Evolutionary conservation across 2,113 vertebrate species (phyloP), one percentile per base, ranked within the genome.

Genomic region (Neodontobutis hainanensis): DNA sequence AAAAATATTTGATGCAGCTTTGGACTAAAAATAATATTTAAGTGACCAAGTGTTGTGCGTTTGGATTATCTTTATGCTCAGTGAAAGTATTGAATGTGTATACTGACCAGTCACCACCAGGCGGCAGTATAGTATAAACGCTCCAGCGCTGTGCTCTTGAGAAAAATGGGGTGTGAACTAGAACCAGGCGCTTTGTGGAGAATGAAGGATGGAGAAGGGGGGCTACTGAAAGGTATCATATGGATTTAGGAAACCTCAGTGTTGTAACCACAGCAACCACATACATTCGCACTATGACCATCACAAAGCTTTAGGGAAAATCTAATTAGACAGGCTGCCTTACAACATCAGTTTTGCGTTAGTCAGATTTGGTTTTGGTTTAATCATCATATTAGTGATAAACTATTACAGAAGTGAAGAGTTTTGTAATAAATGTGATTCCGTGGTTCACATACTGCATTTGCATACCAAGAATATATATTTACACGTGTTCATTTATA

Each of bases 191-290:
- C 65, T 63, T 59, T 40, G 14, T 70, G 58, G 14, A 62, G 77
- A 52, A 59, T 70, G 60, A 58, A 65, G 62, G 72, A 5, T 40
- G 38, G 38, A 40, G 38, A 4, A 5, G 5, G 38, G 36, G 8
- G 38, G 38, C 38, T 40, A 70, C 71, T 70, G 47, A 69, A 19
- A 56, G 66, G 65, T 89, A 86, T 87, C 83, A 76, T 82, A 71
- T 73, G 84, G 80, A 73, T 77, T 81, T 77, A 70, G 63, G 49
- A 86, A 89, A 83, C 81, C 83, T 78, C 78, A 82, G 79, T 49
- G 56, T 69, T 61, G 64, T 59, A 76, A 87, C 91, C 87, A 68
- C 88, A 88, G 63, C 53, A 63, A 83, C 87, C 83, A 55, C 84
- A 87, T 66, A 57, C 63, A 57, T 64, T 77, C 72, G 63, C 72